Percentiles rank a stretch among this genome's conserved stretches.
Evolutionary conservation across 2,113 vertebrate genomes (phyloP).

Genomic region (Castor canadensis): DNA sequence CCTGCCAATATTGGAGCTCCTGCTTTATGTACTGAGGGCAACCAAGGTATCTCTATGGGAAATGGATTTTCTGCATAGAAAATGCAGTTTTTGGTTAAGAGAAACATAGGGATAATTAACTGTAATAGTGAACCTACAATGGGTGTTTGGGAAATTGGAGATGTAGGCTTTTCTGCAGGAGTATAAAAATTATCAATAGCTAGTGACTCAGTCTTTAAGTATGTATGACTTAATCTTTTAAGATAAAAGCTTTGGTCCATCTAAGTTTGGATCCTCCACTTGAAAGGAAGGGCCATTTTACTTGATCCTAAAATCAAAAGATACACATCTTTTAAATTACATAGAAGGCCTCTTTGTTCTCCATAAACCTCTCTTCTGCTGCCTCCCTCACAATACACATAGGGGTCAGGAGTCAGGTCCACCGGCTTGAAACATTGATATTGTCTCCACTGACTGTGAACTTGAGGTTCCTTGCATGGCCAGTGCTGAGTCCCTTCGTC

Average conservation of each 20-base stretch:
- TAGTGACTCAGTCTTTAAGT: not conserved
- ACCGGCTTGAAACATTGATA: not conserved
- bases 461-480: not conserved
- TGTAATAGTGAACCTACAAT: not conserved
- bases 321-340: not conserved
- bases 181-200: not conserved
- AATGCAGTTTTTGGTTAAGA: not conserved
- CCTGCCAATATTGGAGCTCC: not conserved
- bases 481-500: not conserved
- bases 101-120: not conserved
- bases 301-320: not conserved
- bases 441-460: not conserved
- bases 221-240: not conserved
- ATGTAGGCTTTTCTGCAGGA: not conserved
- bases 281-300: not conserved
- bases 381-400: not conserved
- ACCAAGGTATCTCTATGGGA: not conserved
- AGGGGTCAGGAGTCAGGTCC: not conserved
- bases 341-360: not conserved
- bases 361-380: not conserved
- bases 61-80: not conserved
- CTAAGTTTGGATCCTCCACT: not conserved
- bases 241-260: not conserved
- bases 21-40: not conserved
- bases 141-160: not conserved